Base-by-base conservation (phyloP, 2,113 vertebrate species). In the Campylomormyrus tamandua region DNA sequence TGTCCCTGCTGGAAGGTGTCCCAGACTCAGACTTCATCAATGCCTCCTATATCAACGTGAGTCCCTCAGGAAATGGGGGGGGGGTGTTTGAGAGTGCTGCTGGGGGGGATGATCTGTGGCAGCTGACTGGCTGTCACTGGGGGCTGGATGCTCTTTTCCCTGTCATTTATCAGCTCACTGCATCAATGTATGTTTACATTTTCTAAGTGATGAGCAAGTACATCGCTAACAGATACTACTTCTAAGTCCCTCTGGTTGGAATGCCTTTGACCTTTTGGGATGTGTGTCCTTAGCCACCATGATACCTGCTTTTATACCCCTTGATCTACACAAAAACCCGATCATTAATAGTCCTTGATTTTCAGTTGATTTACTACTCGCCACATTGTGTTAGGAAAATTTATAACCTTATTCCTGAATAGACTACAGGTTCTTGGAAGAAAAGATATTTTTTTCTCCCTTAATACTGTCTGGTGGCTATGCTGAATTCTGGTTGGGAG, bases 1-100 rank as follows among this genome's bases (percentile, higher is more conserved):
- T 99, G 92, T 96, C 96, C 87, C 96, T 98, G 15, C 95, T 99
- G 49, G 98, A 99, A 93, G 98, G 98, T 53, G 98, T 99, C 94
- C 98, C 98, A n/a, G 98, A 99, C 93, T 99, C 98, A 0, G 98
- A 99, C 95, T 99, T 98, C 93, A 98, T 99, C 95, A 99, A 99
- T 1, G 97, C 98, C 93, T 99, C 98, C 90, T 99, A 97, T 92
- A 99, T 99, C 91, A 99, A 99, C 89, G 98, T 99, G 95, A 96
- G 98, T 96, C 92, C 86, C 27, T 56, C 24, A 91, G 0, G 86
- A 31, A 8, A 19, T 87, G 66, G 3, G 21, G 6, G 62, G 35
- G 19, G 4, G 7, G 3, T 5, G 31, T 39, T 17, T 10, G 27
- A 11, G 70, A 35, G 70, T 8, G 31, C n/a, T 17, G 31, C 5